These are phyloP conservation scores for Machaerirhynchus nigripectus DNA, from an alignment of 2,113 vertebrate species.

Conservation along the genomic window DNA sequence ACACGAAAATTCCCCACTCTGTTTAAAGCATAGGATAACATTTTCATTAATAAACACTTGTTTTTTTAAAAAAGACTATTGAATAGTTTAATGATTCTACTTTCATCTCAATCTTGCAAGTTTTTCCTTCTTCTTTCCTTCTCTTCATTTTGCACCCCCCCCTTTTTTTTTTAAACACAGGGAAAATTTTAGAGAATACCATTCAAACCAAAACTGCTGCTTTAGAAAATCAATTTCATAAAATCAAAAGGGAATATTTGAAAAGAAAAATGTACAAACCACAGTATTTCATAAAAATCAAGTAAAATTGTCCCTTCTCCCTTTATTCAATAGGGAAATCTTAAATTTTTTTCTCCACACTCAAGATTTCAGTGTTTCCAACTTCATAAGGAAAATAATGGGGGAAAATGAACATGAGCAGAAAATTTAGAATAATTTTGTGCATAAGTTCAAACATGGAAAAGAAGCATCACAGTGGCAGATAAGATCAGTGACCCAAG, in stretches of 20 bases:
- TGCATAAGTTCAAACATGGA: not conserved
- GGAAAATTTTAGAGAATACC: not conserved
- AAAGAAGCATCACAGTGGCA: not conserved
- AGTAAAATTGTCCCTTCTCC: not conserved
- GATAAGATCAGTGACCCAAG: not conserved
- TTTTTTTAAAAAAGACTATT: not conserved
- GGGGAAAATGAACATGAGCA: not conserved
- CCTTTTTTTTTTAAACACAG: not conserved
- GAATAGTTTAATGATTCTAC: not conserved
- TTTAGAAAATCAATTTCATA: not conserved
- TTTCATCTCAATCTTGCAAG: not conserved
- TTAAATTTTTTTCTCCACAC: not conserved
- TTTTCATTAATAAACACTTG: not conserved
- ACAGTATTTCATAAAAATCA: not conserved
- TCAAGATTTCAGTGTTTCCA: not conserved
- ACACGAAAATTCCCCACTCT: not conserved
- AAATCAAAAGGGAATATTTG: not conserved
- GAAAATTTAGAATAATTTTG: not conserved
- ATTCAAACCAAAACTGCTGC: not conserved
- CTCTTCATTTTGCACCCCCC: accelerated
- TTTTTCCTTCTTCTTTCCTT: not conserved
- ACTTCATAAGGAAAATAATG: not conserved
- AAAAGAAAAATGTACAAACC: not conserved
- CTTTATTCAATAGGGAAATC: not conserved
- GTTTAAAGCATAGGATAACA: not conserved